These are phyloP conservation scores for Caenorhabditis sp. DNA, from an alignment of 2,888 invertebrate species.

Conservation along the genomic window DNA sequence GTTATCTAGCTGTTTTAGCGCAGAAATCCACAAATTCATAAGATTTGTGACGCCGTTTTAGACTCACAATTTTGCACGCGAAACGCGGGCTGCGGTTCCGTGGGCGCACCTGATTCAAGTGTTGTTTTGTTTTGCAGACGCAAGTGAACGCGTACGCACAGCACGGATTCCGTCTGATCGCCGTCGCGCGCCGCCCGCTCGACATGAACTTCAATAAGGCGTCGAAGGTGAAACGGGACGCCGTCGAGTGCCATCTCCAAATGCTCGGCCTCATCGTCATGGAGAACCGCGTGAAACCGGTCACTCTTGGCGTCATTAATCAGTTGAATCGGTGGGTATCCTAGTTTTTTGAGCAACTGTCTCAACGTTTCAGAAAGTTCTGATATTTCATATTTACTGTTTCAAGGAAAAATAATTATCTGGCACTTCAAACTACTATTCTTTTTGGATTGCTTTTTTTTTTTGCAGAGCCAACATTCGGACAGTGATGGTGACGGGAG, in stretches of 20 bases:
- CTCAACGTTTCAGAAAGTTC: neutral
- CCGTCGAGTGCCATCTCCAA: constrained; percentile 82
- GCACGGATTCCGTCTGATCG: constrained; percentile 81
- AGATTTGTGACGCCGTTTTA: too few relatives aligned
- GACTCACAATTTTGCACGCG: too few relatives aligned
- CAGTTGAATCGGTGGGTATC: constrained; percentile 71
- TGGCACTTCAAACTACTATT: neutral
- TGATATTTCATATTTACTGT: constrained; percentile 2
- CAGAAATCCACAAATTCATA: too few relatives aligned
- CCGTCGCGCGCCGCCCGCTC: constrained; percentile 81
- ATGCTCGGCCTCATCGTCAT: constrained; percentile 90
- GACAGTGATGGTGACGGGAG: constrained; percentile 90
- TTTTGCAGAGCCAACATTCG: constrained; percentile 86
- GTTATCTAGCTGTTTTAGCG: too few relatives aligned
- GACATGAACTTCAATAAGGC: constrained; percentile 78
- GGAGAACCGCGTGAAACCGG: constrained; percentile 88
- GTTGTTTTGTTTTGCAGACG: constrained; percentile 25
- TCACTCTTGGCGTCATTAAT: constrained; percentile 80
- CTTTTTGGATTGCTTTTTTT: neutral
- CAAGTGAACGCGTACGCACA: constrained; percentile 81
- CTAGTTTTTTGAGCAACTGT: neutral
- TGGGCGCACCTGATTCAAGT: too few relatives aligned
- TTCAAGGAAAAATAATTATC: neutral
- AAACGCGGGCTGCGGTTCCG: too few relatives aligned
- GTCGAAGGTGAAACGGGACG: constrained; percentile 66